Percentiles rank a stretch among this genome's conserved stretches.
These are phyloP conservation scores for Petrocephalus zakoni DNA, from an alignment of 2,113 vertebrate genomes.

Conservation along the genomic window DNA sequence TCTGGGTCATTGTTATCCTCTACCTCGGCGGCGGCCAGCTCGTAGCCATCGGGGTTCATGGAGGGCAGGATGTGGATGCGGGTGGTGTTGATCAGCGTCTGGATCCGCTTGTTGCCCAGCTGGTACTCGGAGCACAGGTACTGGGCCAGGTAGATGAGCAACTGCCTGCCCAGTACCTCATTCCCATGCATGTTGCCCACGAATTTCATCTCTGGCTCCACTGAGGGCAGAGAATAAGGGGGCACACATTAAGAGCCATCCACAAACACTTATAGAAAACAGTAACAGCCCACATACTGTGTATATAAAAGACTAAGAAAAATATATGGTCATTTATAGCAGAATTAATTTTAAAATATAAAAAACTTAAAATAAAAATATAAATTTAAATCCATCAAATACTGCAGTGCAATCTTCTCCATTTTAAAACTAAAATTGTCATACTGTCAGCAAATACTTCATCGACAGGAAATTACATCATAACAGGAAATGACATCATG, in stretches of 20 bases:
- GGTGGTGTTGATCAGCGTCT: constrained; percentile 83
- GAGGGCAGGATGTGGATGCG: constrained; percentile 90
- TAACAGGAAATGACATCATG: not conserved
- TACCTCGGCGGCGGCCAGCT: constrained; percentile 91
- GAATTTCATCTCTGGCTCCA: constrained; percentile 90
- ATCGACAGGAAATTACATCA: not conserved
- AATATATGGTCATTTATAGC: not conserved
- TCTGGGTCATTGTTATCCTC: constrained; percentile 63
- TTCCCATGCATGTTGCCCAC: constrained; percentile 97
- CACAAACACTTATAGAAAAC: not conserved
- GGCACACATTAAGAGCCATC: not conserved
- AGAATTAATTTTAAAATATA: not conserved
- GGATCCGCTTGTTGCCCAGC: constrained; percentile 77
- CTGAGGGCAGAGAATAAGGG: constrained; percentile 50
- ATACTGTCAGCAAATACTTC: too few relatives aligned
- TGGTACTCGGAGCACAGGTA: constrained; percentile 88
- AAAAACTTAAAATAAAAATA: not conserved
- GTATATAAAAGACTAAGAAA: not conserved
- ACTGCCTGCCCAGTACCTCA: constrained; percentile 85
- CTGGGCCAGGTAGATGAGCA: constrained; percentile 85
- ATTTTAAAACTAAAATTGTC: too few relatives aligned
- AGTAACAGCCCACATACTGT: not conserved
- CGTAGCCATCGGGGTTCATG: constrained; percentile 96
- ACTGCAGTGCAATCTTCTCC: too few relatives aligned
- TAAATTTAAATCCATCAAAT: not conserved